Evolutionary conservation across 1,140 invertebrate species (phyloP), one percentile per base, ranked within the genome.

Genomic region (Euura lappo): DNA sequence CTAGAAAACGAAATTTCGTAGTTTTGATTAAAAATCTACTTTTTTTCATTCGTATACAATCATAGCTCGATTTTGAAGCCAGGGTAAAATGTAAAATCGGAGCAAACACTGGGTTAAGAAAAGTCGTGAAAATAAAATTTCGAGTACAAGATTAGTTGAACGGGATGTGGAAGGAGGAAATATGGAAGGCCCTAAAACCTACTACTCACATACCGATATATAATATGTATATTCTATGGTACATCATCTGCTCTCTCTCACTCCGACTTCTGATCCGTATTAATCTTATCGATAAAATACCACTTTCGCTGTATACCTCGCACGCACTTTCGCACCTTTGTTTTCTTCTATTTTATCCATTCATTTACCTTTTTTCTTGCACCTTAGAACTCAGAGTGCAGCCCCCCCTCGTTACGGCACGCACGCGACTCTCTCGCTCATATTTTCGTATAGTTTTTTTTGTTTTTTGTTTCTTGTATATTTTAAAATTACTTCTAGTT

Each of bases 201-300:
- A 68, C 79, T 79, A 77, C 77, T 77, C 77, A 75, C 79, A 74
- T 78, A 74, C 71, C 72, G 77, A 74, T 75, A 71, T 77, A 75
- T 75, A 78, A 78, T 80, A 79, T 80, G 77, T 78, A 80, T 79
- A 80, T 47, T 75, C 73, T 81, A 80, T 81, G 74, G 79, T 81
- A 81, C 78, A 81, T 75, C 74, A 73, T 75, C 78, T 47, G 74
- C 72, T 68, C 77, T 76, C 71, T 79, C 68, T 68, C 60, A 43
- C 46, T 71, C 69, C 51, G 65, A 60, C 71, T 75, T 73, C 13
- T 74, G 28, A 28, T 28, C 28, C 72, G 76, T 77, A 77, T 76
- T 78, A 79, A 82, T 85, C 70, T 64, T 69, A 72, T 76, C 74
- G 51, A 65, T 67, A 11, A 67, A 28, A 28, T 44, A 11, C 13